phyloP scores from a whole-genome alignment of 2,113 vertebrate genomes.

The Epinephelus cyanopodus region DNA sequence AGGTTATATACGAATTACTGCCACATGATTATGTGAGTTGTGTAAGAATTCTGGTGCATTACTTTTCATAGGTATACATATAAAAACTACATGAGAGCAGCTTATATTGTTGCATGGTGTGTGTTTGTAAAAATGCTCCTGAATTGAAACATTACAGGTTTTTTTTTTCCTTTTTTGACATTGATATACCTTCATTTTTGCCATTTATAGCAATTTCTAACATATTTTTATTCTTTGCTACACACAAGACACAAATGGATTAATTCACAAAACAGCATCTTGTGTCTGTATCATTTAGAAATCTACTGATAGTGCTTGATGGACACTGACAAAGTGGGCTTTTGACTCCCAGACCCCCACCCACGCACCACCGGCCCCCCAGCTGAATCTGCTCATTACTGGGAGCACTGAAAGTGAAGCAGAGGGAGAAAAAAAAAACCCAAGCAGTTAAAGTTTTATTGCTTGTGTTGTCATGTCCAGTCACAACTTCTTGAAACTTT shows the following conservation, averaged over 20 bases:
- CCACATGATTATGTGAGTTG: no score
- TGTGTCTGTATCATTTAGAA: background rate
- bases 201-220: background rate
- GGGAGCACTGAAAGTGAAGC: slow-evolving; percentile 21
- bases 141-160: background rate
- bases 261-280: background rate
- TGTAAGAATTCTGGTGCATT: no score
- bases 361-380: slow-evolving; percentile 18
- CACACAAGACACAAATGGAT: background rate
- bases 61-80: no score
- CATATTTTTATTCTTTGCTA: background rate
- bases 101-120: background rate
- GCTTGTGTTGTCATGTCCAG: slow-evolving; percentile 44
- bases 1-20: no score
- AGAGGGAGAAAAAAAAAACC: background rate
- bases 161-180: background rate
- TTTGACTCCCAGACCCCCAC: slow-evolving; percentile 22
- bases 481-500: slow-evolving; percentile 57
- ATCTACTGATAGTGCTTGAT: slow-evolving; percentile 30
- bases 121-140: background rate
- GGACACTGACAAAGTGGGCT: slow-evolving; percentile 44
- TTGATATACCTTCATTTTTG: background rate
- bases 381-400: slow-evolving; percentile 30
- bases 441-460: slow-evolving; percentile 15
- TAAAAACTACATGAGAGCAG: no score